Base-by-base conservation (phyloP, 2,113 vertebrate species). In the Oryctolagus cuniculus region DNA sequence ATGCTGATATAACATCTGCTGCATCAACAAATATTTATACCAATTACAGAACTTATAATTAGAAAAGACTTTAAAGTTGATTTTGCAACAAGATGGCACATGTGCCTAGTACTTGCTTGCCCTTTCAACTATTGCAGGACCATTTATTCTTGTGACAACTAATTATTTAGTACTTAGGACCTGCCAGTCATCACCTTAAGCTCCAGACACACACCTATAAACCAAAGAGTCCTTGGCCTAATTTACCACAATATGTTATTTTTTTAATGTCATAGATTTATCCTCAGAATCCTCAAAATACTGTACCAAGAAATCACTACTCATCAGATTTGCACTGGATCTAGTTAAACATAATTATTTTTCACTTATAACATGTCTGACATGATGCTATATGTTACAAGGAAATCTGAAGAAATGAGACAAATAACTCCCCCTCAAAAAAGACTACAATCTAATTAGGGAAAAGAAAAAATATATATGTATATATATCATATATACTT, bases 381-480 rank as follows among this genome's bases (percentile, higher is more conserved):
- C 21, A 61, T n/a, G 80, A 93, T 67, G 31, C 13, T 10, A 74
- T 24, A 61, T 34, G 29, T 13, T 24, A 81, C 64, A 0, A 24
- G 19, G n/a, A 93, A 31, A 94, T 21, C 6, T 22, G 21, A 78
- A 94, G 61, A 83, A 87, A 29, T 58, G 61, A 91, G 94, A 87
- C 9, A 58, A 77, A 24, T 21, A 16, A 1, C 83, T 93, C 92
- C 38, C 83, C 92, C 92, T n/a, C 51, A 75, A 27, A 64, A 84
- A 80, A 10, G 21, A 21, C 58, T 78, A 2, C 2, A 29, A 58
- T 67, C 27, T 72, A 83, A 49, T 63, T 67, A 95, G 51, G 38
- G 13, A 73, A 90, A 55, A 64, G 55, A 80, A 93, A 9, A 49
- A 10, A 88, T 2, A 82, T 10, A 92, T 16, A 61, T 5, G 7